Percentiles rank a stretch among this genome's conserved stretches.
Conservation (phyloP, 2,888 invertebrate genomes). For the Melieria omissa region DNA sequence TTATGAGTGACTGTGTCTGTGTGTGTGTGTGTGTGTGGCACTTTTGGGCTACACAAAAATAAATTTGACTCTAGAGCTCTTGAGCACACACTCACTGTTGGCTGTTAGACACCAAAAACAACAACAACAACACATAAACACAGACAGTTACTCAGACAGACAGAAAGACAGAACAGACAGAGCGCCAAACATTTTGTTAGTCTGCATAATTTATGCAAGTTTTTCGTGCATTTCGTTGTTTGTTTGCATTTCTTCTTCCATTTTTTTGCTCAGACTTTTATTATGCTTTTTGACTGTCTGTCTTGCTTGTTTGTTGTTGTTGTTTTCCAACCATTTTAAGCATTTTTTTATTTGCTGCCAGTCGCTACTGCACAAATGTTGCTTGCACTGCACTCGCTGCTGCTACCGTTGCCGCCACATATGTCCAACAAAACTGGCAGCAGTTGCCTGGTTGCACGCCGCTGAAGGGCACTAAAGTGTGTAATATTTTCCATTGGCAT, state of each 20-base stretch:
- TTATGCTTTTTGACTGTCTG: constrained; percentile 21
- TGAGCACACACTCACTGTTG: not conserved
- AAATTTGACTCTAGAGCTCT: constrained; percentile 39
- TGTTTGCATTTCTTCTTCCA: not conserved
- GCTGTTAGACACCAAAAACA: too few relatives aligned
- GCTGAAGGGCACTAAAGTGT: constrained; percentile 38
- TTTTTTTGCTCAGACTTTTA: not conserved
- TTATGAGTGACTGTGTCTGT: not conserved
- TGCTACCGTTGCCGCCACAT: not conserved
- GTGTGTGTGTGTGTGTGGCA: constrained; percentile 1
- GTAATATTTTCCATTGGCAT: constrained; percentile 29
- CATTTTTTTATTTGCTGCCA: constrained; percentile 11
- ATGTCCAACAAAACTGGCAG: not conserved
- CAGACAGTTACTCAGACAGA: too few relatives aligned
- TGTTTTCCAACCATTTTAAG: constrained; percentile 13
- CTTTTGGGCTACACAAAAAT: constrained; percentile 26
- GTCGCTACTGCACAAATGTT: not conserved
- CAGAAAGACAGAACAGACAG: not conserved
- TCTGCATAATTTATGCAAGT: constrained; percentile 41
- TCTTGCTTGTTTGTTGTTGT: constrained; percentile 5
- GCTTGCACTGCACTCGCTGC: not conserved
- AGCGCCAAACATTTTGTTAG: constrained; percentile 35
- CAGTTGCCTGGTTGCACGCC: constrained; percentile 6
- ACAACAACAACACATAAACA: too few relatives aligned
- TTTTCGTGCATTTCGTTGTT: constrained; percentile 15